Percentiles rank a stretch among this genome's conserved stretches.
Evolutionary conservation across 2,113 vertebrate species (phyloP).

Genomic region (Etheostoma cragini): DNA sequence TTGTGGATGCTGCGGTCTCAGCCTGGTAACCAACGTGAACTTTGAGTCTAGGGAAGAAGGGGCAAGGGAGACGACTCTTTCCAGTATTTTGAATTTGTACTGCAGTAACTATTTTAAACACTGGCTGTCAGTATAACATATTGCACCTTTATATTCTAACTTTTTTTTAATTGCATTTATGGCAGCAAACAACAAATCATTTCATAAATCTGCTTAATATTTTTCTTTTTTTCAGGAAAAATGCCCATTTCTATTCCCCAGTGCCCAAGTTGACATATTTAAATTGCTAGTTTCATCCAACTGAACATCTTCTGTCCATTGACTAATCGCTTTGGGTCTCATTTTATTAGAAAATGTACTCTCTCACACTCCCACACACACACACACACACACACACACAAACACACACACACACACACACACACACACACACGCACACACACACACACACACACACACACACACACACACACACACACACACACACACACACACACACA

Average conservation of each 20-base stretch:
- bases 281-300: not conserved
- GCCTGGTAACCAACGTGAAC: no score
- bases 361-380: not conserved
- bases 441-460: not conserved
- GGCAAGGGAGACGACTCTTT: no score
- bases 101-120: no score
- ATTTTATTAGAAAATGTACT: not conserved
- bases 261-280: not conserved
- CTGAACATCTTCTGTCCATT: not conserved
- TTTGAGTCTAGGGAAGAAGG: no score
- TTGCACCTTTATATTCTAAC: no score
- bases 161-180: not conserved
- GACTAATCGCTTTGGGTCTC: not conserved
- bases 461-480: not conserved
- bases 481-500: not conserved
- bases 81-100: no score
- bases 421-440: not conserved
- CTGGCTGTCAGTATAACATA: no score
- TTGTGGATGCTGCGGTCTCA: no score
- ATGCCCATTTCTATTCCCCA: not conserved
- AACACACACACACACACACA: not conserved
- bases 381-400: not conserved
- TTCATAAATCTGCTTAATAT: not conserved
- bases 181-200: not conserved
- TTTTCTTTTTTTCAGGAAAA: not conserved